Evolutionary conservation across 2,888 invertebrate genomes (phyloP), one percentile per base, ranked within the genome.

Genomic region (Drosophila gaucha): DNA sequence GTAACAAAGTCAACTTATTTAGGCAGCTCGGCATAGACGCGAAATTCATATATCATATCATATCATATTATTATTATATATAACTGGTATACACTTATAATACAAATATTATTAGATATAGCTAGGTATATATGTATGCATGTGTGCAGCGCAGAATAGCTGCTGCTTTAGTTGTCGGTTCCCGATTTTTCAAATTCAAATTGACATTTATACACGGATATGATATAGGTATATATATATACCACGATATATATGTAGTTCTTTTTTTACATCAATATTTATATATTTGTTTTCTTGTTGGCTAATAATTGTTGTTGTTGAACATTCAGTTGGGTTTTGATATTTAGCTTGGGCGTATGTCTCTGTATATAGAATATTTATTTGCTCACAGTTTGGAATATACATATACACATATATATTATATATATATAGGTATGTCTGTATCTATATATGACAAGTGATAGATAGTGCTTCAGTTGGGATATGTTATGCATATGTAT

Each of bases 1-100:
- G 39, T 55, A 35, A 66, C 60, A 43, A 74, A 76, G 56, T 70
- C 56, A 74, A 79, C 75, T 71, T 33, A 71, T 79, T 74, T 64
- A 76, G 83, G 80, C 71, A 78, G 67, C 77, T 79, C 66, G 86
- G 67, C 70, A 87, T 69, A 86, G 87, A 85, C 67, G 80, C 74
- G 69, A 78, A 78, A 55, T 62, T 52, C 38, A 50, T 43, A 39
- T 55, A 47, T 56, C n/a, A 35, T 54, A 38, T 49, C 12, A 18
- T 36, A 36, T 36, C 36, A 36, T 55, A 47, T 55, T 22, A 31
- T 39, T 31, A 54, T 30, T 65, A 38, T 54, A 36, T 50, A 39
- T 46, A 58, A 26, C 8, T 50, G 39, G 36, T 39, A 50, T 64
- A 46, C 28, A 51, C 36, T 58, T 55, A 65, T 28, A 39, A 22